Evolutionary conservation across 2,797 vertebrate species (phyloP).

Genomic region (Chelmon rostratus): DNA sequence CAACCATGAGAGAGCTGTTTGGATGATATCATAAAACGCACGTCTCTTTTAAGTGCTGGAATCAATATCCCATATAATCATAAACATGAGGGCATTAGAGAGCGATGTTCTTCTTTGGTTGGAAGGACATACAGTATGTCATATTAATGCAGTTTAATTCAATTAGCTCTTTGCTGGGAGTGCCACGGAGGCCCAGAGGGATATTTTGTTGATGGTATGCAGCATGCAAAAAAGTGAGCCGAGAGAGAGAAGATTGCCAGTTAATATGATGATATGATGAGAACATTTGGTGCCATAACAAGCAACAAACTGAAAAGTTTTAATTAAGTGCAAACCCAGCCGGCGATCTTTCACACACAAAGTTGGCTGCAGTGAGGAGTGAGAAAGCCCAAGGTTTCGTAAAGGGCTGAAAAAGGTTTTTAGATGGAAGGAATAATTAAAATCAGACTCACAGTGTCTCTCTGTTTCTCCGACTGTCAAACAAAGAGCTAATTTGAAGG

Average conservation of each 20-base stretch:
- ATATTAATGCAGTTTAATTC: constrained; percentile 81
- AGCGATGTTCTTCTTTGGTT: constrained; percentile 60
- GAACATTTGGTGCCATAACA: constrained; percentile 71
- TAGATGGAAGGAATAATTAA: constrained; percentile 57
- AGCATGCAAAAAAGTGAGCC: constrained; percentile 69
- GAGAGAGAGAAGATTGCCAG: constrained; percentile 70
- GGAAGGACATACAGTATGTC: constrained; percentile 66
- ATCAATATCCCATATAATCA: constrained; percentile 79
- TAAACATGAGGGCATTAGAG: constrained; percentile 75
- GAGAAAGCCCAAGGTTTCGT: constrained; percentile 43
- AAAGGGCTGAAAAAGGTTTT: constrained; percentile 48
- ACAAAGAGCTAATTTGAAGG: constrained; percentile 54
- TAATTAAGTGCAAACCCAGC: constrained; percentile 76
- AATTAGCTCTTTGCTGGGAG: constrained; percentile 70
- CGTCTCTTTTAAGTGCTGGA: constrained; percentile 72
- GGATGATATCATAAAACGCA: constrained; percentile 68
- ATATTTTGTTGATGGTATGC: constrained; percentile 74
- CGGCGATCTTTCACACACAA: constrained; percentile 43
- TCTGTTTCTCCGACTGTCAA: constrained; percentile 48
- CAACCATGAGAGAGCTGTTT: constrained; percentile 70
- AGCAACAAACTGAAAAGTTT: constrained; percentile 78
- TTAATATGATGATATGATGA: constrained; percentile 74
- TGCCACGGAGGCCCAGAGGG: constrained; percentile 63
- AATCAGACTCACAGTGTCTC: constrained; percentile 40
- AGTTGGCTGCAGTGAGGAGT: constrained; percentile 42